A percentile compares a stretch with the other conserved stretches of the same genome.
Evolutionary conservation across 2,797 vertebrate genomes (phyloP).

Genomic region (Petrocephalus schoutedeni): DNA sequence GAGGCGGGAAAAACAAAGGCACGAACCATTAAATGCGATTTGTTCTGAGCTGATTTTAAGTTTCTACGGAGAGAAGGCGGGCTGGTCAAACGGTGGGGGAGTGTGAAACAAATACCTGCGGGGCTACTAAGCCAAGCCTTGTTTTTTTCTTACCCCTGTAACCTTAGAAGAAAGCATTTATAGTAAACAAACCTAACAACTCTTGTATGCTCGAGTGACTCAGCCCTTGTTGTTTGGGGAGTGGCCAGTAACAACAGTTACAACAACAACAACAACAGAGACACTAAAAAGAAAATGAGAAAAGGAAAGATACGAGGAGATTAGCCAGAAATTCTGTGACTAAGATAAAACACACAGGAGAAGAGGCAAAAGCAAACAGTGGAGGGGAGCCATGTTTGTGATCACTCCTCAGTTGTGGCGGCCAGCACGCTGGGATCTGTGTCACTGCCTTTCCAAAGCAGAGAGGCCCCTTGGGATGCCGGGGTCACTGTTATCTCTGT

Average conservation of each 20-base stretch:
- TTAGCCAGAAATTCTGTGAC: not conserved
- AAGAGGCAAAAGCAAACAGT: not conserved
- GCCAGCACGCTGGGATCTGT: not conserved
- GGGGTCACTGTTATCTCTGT: conserved; percentile 12
- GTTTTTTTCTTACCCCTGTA: not conserved
- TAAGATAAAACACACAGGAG: not conserved
- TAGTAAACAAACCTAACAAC: conserved; percentile 18
- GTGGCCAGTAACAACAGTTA: conserved; percentile 9
- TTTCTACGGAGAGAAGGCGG: not conserved
- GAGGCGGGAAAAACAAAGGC: not conserved
- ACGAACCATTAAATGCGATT: not conserved
- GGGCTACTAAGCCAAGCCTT: not conserved
- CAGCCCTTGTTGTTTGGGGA: conserved; percentile 1
- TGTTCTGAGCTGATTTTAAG: not conserved
- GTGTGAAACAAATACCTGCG: not conserved
- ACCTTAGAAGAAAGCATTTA: conserved; percentile 16
- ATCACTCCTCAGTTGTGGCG: not conserved
- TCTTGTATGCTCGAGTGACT: not conserved
- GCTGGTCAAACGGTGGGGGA: not conserved
- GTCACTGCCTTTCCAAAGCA: not conserved
- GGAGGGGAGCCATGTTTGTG: not conserved
- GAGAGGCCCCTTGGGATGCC: not conserved
- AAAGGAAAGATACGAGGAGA: not conserved
- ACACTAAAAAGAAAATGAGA: conserved; percentile 10
- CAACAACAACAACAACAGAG: conserved; percentile 7